A percentile compares a stretch with the other conserved stretches of the same genome.
These are phyloP conservation scores for Echiichthys vipera DNA, from an alignment of 2,797 vertebrate genomes.

Conservation along the genomic window DNA sequence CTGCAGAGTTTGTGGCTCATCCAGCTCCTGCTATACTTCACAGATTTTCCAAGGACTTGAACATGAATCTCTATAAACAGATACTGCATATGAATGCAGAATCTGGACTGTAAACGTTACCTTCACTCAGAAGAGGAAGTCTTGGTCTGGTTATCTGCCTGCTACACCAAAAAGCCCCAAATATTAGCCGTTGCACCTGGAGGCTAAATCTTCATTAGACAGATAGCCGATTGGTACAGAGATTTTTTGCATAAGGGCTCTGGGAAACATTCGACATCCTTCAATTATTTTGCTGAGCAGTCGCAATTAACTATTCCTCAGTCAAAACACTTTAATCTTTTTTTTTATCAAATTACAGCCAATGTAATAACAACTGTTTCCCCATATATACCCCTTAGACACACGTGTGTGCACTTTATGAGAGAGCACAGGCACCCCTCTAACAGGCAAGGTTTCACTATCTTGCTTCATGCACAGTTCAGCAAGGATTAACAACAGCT, in stretches of 20 bases:
- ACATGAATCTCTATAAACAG: too few relatives aligned
- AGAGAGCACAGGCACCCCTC: background rate
- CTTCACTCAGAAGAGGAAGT: too few relatives aligned
- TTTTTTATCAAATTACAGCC: slow-evolving; percentile 53
- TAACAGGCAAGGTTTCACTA: slow-evolving; percentile 36
- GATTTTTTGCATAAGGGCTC: too few relatives aligned
- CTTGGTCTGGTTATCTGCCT: too few relatives aligned
- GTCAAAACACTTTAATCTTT: slow-evolving; percentile 48
- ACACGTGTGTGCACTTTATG: slow-evolving; percentile 36
- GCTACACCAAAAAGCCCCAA: too few relatives aligned
- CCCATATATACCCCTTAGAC: slow-evolving; percentile 29
- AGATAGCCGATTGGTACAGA: too few relatives aligned
- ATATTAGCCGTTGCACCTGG: too few relatives aligned
- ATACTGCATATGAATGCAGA: too few relatives aligned
- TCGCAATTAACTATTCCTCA: slow-evolving; percentile 47
- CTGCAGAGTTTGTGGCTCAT: slow-evolving; percentile 19
- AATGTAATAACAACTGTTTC: slow-evolving; percentile 43
- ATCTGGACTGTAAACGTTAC: too few relatives aligned
- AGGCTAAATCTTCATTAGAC: too few relatives aligned
- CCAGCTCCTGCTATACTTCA: slow-evolving; percentile 28
- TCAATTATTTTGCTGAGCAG: slow-evolving; percentile 48
- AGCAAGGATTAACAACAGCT: slow-evolving; percentile 56
- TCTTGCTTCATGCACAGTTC: slow-evolving; percentile 59
- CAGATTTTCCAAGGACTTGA: slow-evolving; percentile 17
- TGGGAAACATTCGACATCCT: slow-evolving; percentile 48